Percentiles rank a stretch among this genome's conserved stretches.
Evolutionary conservation across 1,140 invertebrate genomes (phyloP).

Genomic region (Lucilia sericata): DNA sequence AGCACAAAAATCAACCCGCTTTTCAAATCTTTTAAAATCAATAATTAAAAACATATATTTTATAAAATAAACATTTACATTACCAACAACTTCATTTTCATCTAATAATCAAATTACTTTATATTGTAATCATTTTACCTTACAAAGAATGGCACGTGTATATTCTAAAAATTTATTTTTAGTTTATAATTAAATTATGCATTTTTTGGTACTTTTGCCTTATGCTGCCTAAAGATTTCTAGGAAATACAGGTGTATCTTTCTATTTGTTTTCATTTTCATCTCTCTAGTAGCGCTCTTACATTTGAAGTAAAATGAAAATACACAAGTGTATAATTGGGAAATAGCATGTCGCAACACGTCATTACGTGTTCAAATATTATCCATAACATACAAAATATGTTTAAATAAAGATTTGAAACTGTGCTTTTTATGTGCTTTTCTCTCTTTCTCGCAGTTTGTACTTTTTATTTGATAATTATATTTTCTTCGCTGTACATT

Average conservation of each 20-base stretch:
- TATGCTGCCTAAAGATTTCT: too few relatives aligned
- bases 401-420: not conserved
- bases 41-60: too few relatives aligned
- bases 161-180: too few relatives aligned
- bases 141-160: too few relatives aligned
- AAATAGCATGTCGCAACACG: constrained; percentile 11
- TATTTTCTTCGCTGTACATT: not conserved
- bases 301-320: not conserved
- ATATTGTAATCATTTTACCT: too few relatives aligned
- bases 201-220: too few relatives aligned
- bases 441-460: not conserved
- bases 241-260: not conserved
- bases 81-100: too few relatives aligned
- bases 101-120: too few relatives aligned
- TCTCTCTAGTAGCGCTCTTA: not conserved
- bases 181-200: too few relatives aligned
- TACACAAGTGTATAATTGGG: not conserved
- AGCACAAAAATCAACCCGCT: too few relatives aligned
- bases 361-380: constrained; percentile 6
- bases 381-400: not conserved
- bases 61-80: too few relatives aligned
- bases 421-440: not conserved
- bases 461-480: not conserved
- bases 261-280: not conserved
- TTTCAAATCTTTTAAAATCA: too few relatives aligned